phyloP scores from a whole-genome alignment of 1,140 invertebrate species.

The Halesus radiatus region DNA sequence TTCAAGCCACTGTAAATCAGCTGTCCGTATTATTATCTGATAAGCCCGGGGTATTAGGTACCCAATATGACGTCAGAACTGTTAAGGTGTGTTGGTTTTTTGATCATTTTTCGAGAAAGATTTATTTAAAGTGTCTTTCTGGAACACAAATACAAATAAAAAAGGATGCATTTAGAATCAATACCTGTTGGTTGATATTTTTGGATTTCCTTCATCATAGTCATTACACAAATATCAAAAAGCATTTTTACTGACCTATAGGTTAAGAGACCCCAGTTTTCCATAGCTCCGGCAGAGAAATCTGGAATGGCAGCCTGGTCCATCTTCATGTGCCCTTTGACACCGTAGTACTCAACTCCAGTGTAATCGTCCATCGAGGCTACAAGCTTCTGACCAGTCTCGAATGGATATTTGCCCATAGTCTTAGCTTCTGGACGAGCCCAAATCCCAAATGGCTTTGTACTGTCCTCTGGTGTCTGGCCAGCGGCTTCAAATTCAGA shows the following conservation, averaged over 20 bases:
- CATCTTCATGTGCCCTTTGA: slow-evolving; percentile 68
- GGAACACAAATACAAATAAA: too few relatives aligned
- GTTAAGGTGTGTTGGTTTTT: too few relatives aligned
- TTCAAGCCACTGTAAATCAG: too few relatives aligned
- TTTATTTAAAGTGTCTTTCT: too few relatives aligned
- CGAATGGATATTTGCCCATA: slow-evolving; percentile 75
- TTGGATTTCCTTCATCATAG: too few relatives aligned
- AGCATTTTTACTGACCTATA: slow-evolving; percentile 68
- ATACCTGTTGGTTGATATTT: too few relatives aligned
- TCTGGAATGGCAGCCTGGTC: slow-evolving; percentile 82
- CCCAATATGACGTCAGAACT: too few relatives aligned
- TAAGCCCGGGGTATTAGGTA: too few relatives aligned
- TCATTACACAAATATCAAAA: too few relatives aligned
- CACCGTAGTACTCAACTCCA: slow-evolving; percentile 67
- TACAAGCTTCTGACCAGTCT: slow-evolving; percentile 68
- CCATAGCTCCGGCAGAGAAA: slow-evolving; percentile 79
- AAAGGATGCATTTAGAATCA: too few relatives aligned
- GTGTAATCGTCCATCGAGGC: slow-evolving; percentile 67
- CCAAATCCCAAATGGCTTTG: slow-evolving; percentile 65
- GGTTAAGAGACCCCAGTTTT: slow-evolving; percentile 77
- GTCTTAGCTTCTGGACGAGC: slow-evolving; percentile 81
- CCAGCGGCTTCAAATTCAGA: slow-evolving; percentile 64
- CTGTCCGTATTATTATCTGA: too few relatives aligned
- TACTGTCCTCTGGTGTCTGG: slow-evolving; percentile 58
- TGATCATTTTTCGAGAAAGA: too few relatives aligned